Percentiles rank a stretch among this genome's conserved stretches.
phyloP scores from a whole-genome alignment of 1,140 invertebrate genomes.

The Liolophura sinensis region DNA sequence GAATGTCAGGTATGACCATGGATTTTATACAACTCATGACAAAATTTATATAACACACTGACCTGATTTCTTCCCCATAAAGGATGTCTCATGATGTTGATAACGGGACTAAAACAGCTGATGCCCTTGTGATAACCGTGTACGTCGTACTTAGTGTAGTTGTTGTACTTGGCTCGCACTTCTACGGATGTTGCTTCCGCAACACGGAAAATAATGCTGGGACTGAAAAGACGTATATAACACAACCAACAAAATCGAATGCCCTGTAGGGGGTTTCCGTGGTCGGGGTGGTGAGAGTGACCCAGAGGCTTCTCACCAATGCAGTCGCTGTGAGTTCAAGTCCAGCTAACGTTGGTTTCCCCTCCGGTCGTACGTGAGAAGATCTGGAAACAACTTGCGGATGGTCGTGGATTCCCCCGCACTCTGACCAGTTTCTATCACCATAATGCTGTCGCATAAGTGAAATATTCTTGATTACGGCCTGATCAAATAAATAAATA shows the following conservation, averaged over 20 bases:
- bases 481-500: too few species aligned
- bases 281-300: too few species aligned
- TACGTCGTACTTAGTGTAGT: slow-evolving; percentile 29
- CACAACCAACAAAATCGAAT: too few species aligned
- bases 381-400: too few species aligned
- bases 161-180: slow-evolving; percentile 48
- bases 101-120: slow-evolving; percentile 54
- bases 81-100: slow-evolving; percentile 55
- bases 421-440: too few species aligned
- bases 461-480: too few species aligned
- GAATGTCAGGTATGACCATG: background rate
- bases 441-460: too few species aligned
- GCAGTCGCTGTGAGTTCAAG: background rate
- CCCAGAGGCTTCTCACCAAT: background rate
- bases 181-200: slow-evolving; percentile 47
- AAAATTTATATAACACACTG: background rate
- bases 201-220: slow-evolving; percentile 32
- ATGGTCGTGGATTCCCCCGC: too few species aligned
- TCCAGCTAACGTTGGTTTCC: background rate
- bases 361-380: background rate
- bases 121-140: slow-evolving; percentile 41
- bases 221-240: slow-evolving; percentile 15
- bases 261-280: too few species aligned
- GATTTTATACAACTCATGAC: background rate
- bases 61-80: slow-evolving; percentile 55